Evolutionary conservation across 2,113 vertebrate species (phyloP).

Genomic region (Panthera leo): DNA sequence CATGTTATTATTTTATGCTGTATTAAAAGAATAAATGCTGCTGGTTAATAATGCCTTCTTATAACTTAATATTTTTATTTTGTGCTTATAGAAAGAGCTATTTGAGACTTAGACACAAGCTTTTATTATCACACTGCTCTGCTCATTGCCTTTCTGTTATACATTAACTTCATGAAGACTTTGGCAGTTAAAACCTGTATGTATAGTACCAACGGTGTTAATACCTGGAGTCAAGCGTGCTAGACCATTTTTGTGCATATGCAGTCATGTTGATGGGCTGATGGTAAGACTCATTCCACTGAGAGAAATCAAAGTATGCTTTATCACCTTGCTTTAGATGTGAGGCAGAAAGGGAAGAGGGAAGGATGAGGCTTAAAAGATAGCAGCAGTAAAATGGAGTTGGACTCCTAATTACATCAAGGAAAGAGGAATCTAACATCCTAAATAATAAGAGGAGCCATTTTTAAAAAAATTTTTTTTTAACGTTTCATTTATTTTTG

Average conservation of each 20-base stretch:
- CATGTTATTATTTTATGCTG: not conserved
- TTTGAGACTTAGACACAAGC: not conserved
- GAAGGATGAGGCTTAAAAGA: not conserved
- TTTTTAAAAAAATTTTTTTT: not conserved
- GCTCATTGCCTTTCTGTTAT: not conserved
- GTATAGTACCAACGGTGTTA: not conserved
- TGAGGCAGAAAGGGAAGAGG: not conserved
- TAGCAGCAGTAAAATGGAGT: not conserved
- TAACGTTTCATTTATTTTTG: no score
- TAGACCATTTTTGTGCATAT: not conserved
- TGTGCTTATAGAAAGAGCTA: not conserved
- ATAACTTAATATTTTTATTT: not conserved
- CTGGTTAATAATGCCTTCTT: not conserved
- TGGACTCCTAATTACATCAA: not conserved
- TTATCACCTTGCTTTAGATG: not conserved
- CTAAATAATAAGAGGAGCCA: not conserved
- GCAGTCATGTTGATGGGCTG: not conserved
- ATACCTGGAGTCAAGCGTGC: not conserved
- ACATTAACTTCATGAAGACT: not conserved
- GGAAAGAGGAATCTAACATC: not conserved
- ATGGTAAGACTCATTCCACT: not conserved
- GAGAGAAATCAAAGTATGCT: not conserved
- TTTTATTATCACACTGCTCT: not conserved
- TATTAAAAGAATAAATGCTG: not conserved
- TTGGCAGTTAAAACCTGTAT: not conserved